Evolutionary conservation across 2,113 vertebrate species (phyloP).

Genomic region (Piaya cayana): DNA sequence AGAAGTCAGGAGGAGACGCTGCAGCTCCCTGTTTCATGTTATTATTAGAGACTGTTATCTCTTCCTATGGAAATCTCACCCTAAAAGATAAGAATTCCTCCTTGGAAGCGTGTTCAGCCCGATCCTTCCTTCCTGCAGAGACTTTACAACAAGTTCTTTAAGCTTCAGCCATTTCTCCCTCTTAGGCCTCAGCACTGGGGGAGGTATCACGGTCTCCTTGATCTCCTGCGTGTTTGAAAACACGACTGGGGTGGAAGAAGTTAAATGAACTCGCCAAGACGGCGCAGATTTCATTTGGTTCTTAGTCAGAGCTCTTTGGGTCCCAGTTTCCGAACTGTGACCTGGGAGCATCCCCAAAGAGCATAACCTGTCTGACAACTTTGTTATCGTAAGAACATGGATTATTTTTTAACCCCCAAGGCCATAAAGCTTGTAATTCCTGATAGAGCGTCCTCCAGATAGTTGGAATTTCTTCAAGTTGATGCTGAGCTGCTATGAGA

Average conservation of each 20-base stretch:
- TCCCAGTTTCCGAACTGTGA: neutral
- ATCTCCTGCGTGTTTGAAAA: neutral
- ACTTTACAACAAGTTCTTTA: neutral
- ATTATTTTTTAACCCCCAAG: neutral
- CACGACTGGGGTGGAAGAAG: neutral
- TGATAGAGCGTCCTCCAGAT: neutral
- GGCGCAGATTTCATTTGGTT: neutral
- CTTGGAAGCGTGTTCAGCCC: neutral
- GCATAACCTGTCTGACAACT: rapidly evolving
- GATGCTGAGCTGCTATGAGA: neutral
- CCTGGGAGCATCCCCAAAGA: neutral
- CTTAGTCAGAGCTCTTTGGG: neutral
- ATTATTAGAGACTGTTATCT: neutral
- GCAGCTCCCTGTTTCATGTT: neutral
- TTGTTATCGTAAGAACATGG: neutral
- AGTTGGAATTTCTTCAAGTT: neutral
- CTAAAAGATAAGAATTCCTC: neutral
- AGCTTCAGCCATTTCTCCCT: neutral
- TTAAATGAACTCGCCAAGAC: neutral
- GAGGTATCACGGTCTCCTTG: neutral
- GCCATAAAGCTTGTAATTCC: neutral
- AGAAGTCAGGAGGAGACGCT: neutral
- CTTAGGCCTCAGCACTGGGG: neutral
- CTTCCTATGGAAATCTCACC: neutral
- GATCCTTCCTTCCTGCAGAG: neutral